phyloP scores from a whole-genome alignment of 2,888 invertebrate genomes.

The Masnerella sp. region DNA sequence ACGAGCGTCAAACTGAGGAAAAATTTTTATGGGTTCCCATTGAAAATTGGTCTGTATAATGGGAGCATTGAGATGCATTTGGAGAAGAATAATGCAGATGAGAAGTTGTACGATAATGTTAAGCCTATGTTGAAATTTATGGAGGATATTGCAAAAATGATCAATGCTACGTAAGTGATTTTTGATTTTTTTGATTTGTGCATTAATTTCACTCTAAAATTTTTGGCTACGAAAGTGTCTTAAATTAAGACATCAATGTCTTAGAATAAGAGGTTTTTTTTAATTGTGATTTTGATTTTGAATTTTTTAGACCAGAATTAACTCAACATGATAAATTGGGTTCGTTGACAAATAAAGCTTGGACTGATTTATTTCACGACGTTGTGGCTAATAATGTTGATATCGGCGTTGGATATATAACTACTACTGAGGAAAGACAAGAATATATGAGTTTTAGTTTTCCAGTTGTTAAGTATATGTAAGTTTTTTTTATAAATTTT shows the following conservation, averaged over 20 bases:
- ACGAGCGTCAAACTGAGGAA: constrained; percentile 68
- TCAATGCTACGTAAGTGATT: constrained; percentile 55
- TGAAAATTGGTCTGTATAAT: constrained; percentile 77
- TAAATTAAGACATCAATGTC: too few species aligned
- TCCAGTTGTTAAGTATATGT: constrained; percentile 82
- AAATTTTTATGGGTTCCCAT: constrained; percentile 70
- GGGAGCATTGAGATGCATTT: constrained; percentile 78
- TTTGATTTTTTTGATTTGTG: background rate
- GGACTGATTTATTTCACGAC: constrained; percentile 82
- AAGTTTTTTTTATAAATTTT: too few species aligned
- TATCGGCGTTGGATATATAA: constrained; percentile 81
- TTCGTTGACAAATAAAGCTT: constrained; percentile 79
- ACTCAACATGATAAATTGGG: constrained; percentile 74
- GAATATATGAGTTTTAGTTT: constrained; percentile 81
- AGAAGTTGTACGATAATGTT: constrained; percentile 79
- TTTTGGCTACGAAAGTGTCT: too few species aligned
- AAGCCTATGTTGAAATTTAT: constrained; percentile 78
- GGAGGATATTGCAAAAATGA: constrained; percentile 78
- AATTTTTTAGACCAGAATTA: constrained; percentile 67
- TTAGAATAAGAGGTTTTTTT: too few species aligned
- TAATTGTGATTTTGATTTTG: too few species aligned
- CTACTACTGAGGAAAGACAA: constrained; percentile 79
- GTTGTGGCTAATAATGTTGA: constrained; percentile 80
- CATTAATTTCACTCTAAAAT: background rate
- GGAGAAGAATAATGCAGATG: constrained; percentile 70